Conservation (phyloP, 2,113 vertebrate genomes). For the Thinocorus orbignyianus region DNA sequence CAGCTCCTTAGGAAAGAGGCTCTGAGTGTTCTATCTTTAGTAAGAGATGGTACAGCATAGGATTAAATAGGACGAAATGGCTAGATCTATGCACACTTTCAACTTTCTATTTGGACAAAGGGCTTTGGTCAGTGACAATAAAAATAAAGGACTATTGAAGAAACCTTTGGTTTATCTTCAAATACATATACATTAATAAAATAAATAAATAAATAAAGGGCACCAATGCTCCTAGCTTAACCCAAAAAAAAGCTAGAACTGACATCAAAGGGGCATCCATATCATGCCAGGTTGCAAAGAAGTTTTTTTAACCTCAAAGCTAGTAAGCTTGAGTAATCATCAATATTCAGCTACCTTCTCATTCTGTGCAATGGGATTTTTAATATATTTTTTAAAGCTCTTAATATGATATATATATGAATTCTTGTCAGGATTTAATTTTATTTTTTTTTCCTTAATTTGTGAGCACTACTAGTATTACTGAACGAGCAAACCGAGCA, state of each 20-base stretch:
- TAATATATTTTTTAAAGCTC: background rate
- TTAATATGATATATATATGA: background rate
- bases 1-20: background rate
- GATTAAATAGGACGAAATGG: background rate
- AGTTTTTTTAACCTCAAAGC: slow-evolving; percentile 42
- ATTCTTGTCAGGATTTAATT: background rate
- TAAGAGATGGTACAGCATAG: background rate
- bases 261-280: background rate
- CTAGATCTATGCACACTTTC: background rate
- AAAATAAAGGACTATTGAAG: background rate
- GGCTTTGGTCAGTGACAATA: background rate
- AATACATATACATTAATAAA: background rate
- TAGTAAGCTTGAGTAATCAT: slow-evolving; percentile 24
- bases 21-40: background rate
- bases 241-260: background rate
- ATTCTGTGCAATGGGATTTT: background rate
- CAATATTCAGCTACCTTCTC: slow-evolving; percentile 23
- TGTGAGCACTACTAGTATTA: background rate
- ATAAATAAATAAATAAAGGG: background rate
- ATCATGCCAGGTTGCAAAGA: background rate
- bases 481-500: background rate
- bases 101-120: background rate
- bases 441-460: background rate
- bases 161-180: background rate
- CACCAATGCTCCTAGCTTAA: background rate